These are phyloP conservation scores for Stenurella melanura DNA, from an alignment of 2,888 invertebrate species.

Conservation along the genomic window DNA sequence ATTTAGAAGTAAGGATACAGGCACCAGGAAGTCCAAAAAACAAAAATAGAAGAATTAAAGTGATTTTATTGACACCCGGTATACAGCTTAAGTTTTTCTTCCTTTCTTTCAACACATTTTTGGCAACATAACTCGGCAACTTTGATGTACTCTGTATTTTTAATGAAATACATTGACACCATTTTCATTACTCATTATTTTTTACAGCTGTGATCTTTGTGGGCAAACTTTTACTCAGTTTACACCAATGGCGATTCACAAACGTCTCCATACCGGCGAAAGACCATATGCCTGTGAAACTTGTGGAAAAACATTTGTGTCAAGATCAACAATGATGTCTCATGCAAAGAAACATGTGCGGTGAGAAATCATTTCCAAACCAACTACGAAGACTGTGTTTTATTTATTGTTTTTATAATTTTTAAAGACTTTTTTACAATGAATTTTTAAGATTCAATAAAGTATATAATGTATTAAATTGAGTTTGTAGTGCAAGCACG, in stretches of 20 bases:
- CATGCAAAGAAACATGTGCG: conserved; percentile 76
- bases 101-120: too few species aligned
- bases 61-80: too few species aligned
- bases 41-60: too few species aligned
- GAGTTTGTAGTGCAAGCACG: neutral
- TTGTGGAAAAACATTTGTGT: conserved; percentile 77
- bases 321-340: conserved; percentile 77
- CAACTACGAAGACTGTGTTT: conserved; percentile 35
- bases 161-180: neutral
- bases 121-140: too few species aligned
- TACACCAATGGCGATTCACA: conserved; percentile 80
- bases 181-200: conserved; percentile 3
- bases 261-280: conserved; percentile 78
- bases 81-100: too few species aligned
- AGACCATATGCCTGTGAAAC: conserved; percentile 78
- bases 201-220: conserved; percentile 75
- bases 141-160: neutral
- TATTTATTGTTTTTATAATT: conserved; percentile 29
- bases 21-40: too few species aligned
- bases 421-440: conserved; percentile 22
- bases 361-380: conserved; percentile 18
- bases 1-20: too few species aligned
- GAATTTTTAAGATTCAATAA: conserved; percentile 29
- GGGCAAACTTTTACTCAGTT: conserved; percentile 80
- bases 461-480: conserved; percentile 12